Evolutionary conservation across 2,113 vertebrate genomes (phyloP).

Genomic region (Capreolus pygargus): DNA sequence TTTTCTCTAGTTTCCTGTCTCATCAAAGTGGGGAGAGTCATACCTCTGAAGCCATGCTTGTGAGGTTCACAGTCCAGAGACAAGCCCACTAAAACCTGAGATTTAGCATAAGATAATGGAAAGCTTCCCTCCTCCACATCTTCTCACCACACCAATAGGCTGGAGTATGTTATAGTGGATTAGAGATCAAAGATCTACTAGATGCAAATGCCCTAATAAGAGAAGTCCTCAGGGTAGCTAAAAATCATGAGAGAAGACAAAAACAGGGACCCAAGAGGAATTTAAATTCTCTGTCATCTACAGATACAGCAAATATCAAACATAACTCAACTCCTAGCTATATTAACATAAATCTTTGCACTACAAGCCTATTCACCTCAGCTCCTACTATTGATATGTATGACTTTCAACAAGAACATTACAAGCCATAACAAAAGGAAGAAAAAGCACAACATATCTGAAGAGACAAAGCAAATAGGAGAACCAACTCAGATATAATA

Average conservation of each 20-base stretch:
- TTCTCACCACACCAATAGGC: not conserved
- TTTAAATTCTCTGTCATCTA: not conserved
- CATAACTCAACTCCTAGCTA: not conserved
- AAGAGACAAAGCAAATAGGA: not conserved
- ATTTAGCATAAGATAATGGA: not conserved
- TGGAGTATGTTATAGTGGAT: not conserved
- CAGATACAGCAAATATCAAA: not conserved
- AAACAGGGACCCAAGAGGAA: not conserved
- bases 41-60: not conserved
- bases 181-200: not conserved
- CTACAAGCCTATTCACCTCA: not conserved
- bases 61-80: not conserved
- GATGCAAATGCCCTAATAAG: not conserved
- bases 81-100: not conserved
- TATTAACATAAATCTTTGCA: not conserved
- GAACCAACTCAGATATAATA: not conserved
- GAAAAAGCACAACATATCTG: not conserved
- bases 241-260: not conserved
- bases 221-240: not conserved
- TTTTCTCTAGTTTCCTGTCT: not conserved
- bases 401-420: not conserved
- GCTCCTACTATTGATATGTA: not conserved
- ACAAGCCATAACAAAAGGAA: not conserved
- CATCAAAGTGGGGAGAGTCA: not conserved
- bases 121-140: not conserved